Conservation (phyloP, 2,888 invertebrate genomes). For the Lasioglossum oenotherae region DNA sequence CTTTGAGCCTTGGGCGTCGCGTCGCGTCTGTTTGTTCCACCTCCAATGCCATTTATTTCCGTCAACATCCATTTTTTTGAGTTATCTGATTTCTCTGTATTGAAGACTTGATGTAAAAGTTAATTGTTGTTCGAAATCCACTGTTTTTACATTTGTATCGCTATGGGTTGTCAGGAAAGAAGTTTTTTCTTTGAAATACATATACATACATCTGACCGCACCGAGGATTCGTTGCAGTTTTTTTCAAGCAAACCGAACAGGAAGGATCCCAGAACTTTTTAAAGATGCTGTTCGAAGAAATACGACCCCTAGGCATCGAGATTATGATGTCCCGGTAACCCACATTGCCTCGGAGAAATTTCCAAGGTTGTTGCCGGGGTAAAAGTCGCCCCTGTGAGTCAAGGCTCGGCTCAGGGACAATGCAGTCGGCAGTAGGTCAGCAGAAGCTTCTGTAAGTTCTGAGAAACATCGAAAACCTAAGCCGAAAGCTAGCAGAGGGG, state of each 20-base stretch:
- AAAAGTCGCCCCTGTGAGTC: conserved; percentile 29
- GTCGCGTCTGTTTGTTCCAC: conserved; percentile 4
- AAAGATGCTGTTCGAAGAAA: neutral
- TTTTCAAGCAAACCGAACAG: neutral
- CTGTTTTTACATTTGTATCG: no score
- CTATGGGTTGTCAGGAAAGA: no score
- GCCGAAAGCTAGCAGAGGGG: neutral
- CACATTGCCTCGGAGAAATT: conserved; percentile 44
- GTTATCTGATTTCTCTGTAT: no score
- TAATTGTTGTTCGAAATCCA: no score
- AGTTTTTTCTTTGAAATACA: no score
- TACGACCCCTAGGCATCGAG: conserved; percentile 17
- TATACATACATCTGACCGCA: no score
- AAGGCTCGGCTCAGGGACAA: conserved; percentile 24
- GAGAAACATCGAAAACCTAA: neutral
- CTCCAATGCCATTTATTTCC: neutral
- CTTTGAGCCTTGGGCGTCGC: neutral
- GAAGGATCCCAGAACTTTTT: neutral
- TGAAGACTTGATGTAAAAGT: no score
- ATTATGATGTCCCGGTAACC: conserved; percentile 57
- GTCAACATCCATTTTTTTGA: neutral
- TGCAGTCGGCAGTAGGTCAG: conserved; percentile 50
- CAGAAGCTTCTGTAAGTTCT: neutral
- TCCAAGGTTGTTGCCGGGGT: neutral
- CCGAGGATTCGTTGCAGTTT: neutral